Percentiles rank a stretch among this genome's conserved stretches.
phyloP scores from a whole-genome alignment of 2,113 vertebrate species.

The Grammatotria lemairii region DNA sequence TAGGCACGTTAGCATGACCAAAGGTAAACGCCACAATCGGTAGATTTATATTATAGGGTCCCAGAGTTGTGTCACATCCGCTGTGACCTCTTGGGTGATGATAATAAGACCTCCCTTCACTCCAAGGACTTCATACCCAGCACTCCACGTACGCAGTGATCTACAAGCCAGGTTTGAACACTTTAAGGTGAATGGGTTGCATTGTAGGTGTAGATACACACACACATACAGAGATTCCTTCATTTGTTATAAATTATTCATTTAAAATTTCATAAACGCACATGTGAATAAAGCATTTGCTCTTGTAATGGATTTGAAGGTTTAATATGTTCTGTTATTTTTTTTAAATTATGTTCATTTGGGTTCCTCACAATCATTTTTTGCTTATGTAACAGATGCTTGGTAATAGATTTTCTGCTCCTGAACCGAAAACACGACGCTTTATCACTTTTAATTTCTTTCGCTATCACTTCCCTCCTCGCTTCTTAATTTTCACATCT shows the following conservation, averaged over 20 bases:
- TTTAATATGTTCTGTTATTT: not conserved
- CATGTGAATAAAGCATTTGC: not conserved
- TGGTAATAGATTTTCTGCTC: not conserved
- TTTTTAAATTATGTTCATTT: accelerated
- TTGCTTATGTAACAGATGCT: not conserved
- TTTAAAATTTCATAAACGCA: not conserved
- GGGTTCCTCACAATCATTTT: not conserved
- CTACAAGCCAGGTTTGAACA: not conserved
- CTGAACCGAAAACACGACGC: not conserved
- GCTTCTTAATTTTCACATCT: not conserved
- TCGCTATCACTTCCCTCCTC: not conserved
- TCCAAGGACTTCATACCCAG: not conserved
- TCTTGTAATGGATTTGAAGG: not conserved
- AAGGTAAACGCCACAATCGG: not conserved
- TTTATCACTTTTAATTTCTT: not conserved
- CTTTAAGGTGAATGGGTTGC: not conserved
- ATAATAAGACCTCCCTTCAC: not conserved
- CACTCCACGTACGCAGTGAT: not conserved
- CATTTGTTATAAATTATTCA: not conserved
- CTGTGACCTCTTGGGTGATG: not conserved
- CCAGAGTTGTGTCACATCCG: not conserved
- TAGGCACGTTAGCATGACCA: not conserved
- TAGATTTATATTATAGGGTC: not conserved
- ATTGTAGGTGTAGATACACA: not conserved
- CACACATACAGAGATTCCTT: not conserved